phyloP scores from a whole-genome alignment of 1,140 invertebrate species.

The Penaeus indicus region DNA sequence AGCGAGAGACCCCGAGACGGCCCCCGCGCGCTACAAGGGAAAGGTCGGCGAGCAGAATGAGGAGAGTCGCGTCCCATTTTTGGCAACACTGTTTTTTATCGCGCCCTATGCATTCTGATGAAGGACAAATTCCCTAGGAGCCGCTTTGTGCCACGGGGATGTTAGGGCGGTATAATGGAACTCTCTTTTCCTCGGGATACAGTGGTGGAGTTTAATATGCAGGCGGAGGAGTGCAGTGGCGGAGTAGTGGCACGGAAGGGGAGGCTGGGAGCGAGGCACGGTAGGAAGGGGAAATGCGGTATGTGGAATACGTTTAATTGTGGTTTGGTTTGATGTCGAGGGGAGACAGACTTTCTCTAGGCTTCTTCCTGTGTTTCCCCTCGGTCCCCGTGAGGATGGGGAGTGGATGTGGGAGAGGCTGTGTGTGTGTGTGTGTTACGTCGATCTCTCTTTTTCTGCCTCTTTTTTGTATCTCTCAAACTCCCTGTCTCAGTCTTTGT shows the following conservation, averaged over 20 bases:
- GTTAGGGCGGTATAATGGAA: constrained; percentile 48
- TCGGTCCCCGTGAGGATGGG: no score
- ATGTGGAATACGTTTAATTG: no score
- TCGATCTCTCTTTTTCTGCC: no score
- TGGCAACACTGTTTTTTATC: constrained; percentile 55
- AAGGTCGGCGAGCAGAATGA: not conserved
- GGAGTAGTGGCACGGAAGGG: not conserved
- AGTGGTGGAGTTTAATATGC: constrained; percentile 44
- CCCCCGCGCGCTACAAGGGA: not conserved
- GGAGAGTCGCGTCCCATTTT: constrained; percentile 29
- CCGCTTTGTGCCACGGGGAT: constrained; percentile 45
- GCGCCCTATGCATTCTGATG: constrained; percentile 59
- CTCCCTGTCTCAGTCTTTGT: no score
- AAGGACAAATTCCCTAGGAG: constrained; percentile 57
- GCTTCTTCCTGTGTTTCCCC: no score
- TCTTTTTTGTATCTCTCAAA: no score
- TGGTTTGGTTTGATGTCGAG: no score
- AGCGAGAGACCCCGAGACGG: no score
- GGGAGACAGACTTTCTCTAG: no score
- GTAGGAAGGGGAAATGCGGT: not conserved
- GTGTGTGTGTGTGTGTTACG: no score
- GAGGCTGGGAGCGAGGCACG: not conserved
- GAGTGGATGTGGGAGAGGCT: no score
- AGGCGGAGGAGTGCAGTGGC: constrained; percentile 16
- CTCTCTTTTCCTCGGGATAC: not conserved